Conservation (phyloP, 2,888 invertebrate genomes). For the Drosophila vallismaia region DNA sequence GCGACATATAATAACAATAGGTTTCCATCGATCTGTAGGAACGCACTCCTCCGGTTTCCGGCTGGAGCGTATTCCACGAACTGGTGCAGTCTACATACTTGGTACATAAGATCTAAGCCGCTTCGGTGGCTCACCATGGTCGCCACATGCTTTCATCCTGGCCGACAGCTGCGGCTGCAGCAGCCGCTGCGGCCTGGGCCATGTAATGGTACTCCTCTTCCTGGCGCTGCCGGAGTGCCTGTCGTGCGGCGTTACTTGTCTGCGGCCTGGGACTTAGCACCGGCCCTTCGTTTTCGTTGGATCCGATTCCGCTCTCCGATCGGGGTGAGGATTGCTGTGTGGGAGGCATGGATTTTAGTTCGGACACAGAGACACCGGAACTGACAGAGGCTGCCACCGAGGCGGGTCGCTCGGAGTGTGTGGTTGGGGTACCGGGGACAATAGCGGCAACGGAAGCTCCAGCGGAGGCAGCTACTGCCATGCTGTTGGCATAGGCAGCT, state of each 20-base stretch:
- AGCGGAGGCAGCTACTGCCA: slow-evolving; percentile 56
- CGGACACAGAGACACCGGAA: slow-evolving; percentile 69
- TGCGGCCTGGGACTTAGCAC: slow-evolving; percentile 68
- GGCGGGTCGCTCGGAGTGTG: slow-evolving; percentile 64
- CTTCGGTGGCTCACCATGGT: slow-evolving; percentile 83
- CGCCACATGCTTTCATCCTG: slow-evolving; percentile 85
- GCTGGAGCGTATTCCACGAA: slow-evolving; percentile 41
- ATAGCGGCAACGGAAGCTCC: slow-evolving; percentile 44
- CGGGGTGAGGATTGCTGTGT: slow-evolving; percentile 71
- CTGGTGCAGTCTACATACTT: slow-evolving; percentile 68
- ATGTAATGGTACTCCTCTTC: slow-evolving; percentile 62
- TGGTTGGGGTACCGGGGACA: slow-evolving; percentile 29
- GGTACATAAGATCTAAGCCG: slow-evolving; percentile 65
- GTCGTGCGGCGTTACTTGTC: slow-evolving; percentile 67
- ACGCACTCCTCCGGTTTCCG: slow-evolving; percentile 33
- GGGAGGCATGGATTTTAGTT: slow-evolving; percentile 64
- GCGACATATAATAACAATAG: slow-evolving; percentile 48
- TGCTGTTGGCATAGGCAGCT: slow-evolving; percentile 73
- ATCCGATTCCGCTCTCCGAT: slow-evolving; percentile 68
- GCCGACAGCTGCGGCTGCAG: slow-evolving; percentile 50
- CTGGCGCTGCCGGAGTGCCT: slow-evolving; percentile 64
- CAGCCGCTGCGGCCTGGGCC: slow-evolving; percentile 39
- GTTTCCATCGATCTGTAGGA: slow-evolving; percentile 13
- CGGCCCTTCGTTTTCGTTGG: slow-evolving; percentile 64
- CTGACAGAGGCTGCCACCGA: slow-evolving; percentile 73